Percentiles rank a stretch among this genome's conserved stretches.
Evolutionary conservation across 1,140 invertebrate species (phyloP).

Genomic region (Campoletis sonorensis): DNA sequence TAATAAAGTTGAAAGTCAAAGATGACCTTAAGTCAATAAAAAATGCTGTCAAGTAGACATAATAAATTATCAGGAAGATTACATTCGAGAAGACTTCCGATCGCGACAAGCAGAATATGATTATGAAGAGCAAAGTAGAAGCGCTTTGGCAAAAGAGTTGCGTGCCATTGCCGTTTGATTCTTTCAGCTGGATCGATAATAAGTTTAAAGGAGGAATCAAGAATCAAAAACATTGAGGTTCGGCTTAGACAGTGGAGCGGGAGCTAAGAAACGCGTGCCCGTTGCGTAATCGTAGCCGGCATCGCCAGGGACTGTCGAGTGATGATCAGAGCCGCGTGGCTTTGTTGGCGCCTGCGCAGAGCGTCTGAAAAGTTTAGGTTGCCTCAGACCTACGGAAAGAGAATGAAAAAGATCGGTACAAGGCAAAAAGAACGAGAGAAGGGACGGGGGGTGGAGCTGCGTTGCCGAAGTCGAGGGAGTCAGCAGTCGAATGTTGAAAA

Average conservation of each 20-base stretch:
- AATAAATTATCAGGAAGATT: too few relatives aligned
- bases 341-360: neutral
- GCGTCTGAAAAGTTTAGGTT: neutral
- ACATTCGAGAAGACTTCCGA: too few relatives aligned
- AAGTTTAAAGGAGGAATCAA: too few relatives aligned
- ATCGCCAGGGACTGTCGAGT: neutral
- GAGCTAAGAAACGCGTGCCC: neutral
- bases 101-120: too few relatives aligned
- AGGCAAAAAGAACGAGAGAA: neutral
- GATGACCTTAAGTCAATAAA: too few relatives aligned
- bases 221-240: too few relatives aligned
- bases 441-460: neutral
- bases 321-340: neutral
- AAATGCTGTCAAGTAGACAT: too few relatives aligned
- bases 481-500: neutral
- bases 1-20: too few relatives aligned
- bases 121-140: too few relatives aligned
- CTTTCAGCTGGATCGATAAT: neutral
- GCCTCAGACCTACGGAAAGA: neutral
- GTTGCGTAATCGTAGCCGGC: neutral
- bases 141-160: too few relatives aligned
- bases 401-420: neutral
- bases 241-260: neutral
- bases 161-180: too few relatives aligned
- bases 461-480: neutral